Conservation (phyloP, 2,888 invertebrate genomes). For the Heteropelma amictum region DNA sequence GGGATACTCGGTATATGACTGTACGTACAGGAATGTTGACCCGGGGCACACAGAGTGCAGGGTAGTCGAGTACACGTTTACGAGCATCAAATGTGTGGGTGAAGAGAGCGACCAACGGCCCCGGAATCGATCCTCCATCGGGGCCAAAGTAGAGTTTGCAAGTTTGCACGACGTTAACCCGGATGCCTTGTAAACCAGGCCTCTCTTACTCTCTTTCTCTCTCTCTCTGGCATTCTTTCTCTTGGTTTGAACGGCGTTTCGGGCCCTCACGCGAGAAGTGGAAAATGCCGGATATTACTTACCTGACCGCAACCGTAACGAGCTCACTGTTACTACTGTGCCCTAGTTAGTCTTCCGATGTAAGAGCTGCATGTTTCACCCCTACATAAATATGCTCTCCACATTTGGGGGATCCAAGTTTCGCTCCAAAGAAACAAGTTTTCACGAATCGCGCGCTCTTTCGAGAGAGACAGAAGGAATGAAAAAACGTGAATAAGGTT, state of each 20-base stretch:
- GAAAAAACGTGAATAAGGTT: not conserved
- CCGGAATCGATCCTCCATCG: slow-evolving; percentile 50
- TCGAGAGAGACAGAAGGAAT: not conserved
- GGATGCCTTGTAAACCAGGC: slow-evolving; percentile 34
- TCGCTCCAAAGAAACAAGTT: slow-evolving; percentile 16
- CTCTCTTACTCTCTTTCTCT: not conserved
- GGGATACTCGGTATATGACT: not conserved
- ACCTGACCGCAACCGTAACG: slow-evolving; percentile 51
- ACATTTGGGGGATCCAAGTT: slow-evolving; percentile 7
- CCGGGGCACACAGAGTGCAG: not conserved
- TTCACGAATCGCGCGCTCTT: slow-evolving; percentile 16
- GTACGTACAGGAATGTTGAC: slow-evolving; percentile 19
- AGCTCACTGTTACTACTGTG: slow-evolving; percentile 38
- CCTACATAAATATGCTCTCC: not conserved
- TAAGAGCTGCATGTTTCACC: not conserved
- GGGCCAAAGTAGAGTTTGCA: slow-evolving; percentile 46
- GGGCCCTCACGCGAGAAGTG: slow-evolving; percentile 50
- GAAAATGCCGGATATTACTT: slow-evolving; percentile 55
- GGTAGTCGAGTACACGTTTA: not conserved
- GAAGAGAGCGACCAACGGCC: slow-evolving; percentile 46
- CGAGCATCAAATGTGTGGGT: not conserved
- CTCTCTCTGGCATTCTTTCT: not conserved
- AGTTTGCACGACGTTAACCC: slow-evolving; percentile 49
- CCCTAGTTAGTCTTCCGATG: slow-evolving; percentile 44
- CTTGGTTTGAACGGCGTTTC: slow-evolving; percentile 24